Evolutionary conservation across 2,797 vertebrate genomes (phyloP), one percentile per base, ranked within the genome.

Genomic region (Lithobates sylvaticus): DNA sequence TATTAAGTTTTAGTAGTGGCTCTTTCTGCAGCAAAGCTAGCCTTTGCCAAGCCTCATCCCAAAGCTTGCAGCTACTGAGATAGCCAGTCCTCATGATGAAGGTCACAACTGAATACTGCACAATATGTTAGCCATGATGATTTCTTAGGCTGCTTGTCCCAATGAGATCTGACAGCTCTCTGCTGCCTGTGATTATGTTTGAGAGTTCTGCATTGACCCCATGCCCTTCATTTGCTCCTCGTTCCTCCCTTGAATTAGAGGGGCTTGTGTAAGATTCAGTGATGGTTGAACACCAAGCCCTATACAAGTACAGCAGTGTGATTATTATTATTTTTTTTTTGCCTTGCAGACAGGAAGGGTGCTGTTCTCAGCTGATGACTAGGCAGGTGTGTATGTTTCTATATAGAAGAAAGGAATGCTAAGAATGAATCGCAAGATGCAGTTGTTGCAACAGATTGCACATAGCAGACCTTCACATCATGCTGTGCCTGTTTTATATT

Each of bases 401-500:
- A 32, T 89, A 89, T 90, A 92, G 91, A 91, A 90, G 80, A 88
- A 10, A 93, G 94, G 95, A 95, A 96, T 97, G 91, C 91, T 44
- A 90, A 94, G 96, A 96, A 97, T 97, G 95, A 89, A 90, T 91
- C 89, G 92, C 90, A 79, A 80, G 89, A 91, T 93, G 94, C 89
- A 91, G 84, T 92, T 74, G 91, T 83, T 77, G 89, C 78, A 81
- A 88, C 88, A 50, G 16, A 69, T 26, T 70, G 42, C 78, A 36
- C 2, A 27, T 29, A 21, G 29, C 68, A 58, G 50, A 81, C 23
- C 68, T 27, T 3, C 36, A 16, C 39, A 13, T 21, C 39, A 73
- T 26, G n/a, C 72, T 74, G n/a, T 74, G 72, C 42, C 42, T 13
- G 23, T 13, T 12, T 27, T 67, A 67, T 67, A 67, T 9, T 54